phyloP scores from a whole-genome alignment of 2,888 invertebrate genomes.

The Lumbricus terrestris region DNA sequence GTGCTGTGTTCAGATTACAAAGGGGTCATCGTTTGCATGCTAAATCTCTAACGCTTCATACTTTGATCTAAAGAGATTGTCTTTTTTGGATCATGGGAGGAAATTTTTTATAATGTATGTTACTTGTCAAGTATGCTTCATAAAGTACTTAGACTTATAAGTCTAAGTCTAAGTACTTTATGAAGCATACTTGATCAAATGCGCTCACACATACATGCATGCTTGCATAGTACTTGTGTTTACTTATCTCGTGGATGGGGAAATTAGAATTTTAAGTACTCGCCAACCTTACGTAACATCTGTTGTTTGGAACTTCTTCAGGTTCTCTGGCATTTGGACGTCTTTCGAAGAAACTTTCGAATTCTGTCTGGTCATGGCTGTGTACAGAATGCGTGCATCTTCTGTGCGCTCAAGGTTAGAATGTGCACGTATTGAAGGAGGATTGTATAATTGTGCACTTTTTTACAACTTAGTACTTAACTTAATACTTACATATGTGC shows the following conservation, averaged over 20 bases:
- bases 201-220: background rate
- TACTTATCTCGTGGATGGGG: background rate
- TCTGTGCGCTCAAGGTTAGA: constrained; percentile 90
- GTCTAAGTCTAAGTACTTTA: too few relatives aligned
- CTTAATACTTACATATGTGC: too few relatives aligned
- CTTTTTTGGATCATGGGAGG: background rate
- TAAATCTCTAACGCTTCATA: background rate
- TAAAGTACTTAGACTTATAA: too few relatives aligned
- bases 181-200: too few relatives aligned
- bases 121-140: background rate
- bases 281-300: background rate
- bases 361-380: constrained; percentile 89
- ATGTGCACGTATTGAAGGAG: too few relatives aligned
- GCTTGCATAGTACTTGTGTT: background rate
- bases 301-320: constrained; percentile 56
- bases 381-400: constrained; percentile 87
- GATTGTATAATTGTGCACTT: background rate
- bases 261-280: background rate
- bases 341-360: constrained; percentile 89
- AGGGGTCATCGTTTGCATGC: background rate
- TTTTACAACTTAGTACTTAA: background rate
- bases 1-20: too few relatives aligned
- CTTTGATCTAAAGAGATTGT: background rate
- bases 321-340: constrained; percentile 95
- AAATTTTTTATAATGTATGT: background rate